Percentiles rank a stretch among this genome's conserved stretches.
Conservation (phyloP, 2,797 vertebrate species). For the Euthynnus affinis region DNA sequence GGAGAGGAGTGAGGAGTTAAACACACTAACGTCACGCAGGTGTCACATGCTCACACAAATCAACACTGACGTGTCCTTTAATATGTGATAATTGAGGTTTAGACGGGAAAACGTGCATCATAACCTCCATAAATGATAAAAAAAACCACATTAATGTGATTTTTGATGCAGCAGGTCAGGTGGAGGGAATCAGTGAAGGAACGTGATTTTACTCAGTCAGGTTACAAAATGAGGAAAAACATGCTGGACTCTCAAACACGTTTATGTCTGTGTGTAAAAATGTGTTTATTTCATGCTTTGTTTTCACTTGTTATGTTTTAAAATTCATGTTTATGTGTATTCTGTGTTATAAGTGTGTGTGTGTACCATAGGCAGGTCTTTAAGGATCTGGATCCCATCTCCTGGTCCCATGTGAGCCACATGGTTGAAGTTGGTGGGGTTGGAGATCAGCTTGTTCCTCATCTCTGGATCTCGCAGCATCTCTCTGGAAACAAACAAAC, state of each 20-base stretch:
- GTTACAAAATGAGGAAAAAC: neutral
- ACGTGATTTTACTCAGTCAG: neutral
- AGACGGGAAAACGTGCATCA: neutral
- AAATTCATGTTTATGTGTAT: neutral
- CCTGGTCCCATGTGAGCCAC: conserved; percentile 99
- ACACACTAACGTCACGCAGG: neutral
- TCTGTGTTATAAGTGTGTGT: too few species aligned
- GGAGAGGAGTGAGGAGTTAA: conserved; percentile 60
- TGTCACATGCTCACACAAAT: conserved; percentile 40
- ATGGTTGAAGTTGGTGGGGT: conserved; percentile 99
- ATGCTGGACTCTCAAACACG: neutral
- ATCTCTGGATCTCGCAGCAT: conserved; percentile 99
- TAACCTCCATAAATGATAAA: neutral
- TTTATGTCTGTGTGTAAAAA: neutral
- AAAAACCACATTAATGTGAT: too few species aligned
- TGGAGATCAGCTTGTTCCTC: conserved; percentile 99
- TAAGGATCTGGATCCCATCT: conserved; percentile 98
- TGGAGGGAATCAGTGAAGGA: neutral
- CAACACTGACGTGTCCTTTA: neutral
- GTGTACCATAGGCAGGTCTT: conserved; percentile 96
- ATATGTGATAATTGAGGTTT: neutral
- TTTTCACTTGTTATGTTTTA: neutral
- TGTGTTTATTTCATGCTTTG: too few species aligned
- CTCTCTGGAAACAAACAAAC: conserved; percentile 86
- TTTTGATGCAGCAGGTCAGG: neutral